Evolutionary conservation across 2,113 vertebrate species (phyloP).

Genomic region (Callorhinus ursinus): DNA sequence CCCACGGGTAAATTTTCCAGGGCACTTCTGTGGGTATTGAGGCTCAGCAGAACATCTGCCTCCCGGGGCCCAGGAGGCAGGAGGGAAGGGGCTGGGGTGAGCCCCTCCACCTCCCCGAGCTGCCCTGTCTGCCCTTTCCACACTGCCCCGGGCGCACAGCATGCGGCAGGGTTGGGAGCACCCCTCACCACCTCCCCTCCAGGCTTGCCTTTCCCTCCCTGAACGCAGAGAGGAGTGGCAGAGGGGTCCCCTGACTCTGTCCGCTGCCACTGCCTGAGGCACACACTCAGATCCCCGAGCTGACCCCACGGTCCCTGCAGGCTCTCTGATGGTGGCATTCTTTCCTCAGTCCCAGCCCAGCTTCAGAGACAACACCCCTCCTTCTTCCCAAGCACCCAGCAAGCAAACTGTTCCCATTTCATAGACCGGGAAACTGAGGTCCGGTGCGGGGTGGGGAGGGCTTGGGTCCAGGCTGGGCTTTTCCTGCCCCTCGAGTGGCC

Average conservation of each 20-base stretch:
- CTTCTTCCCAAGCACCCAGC: neutral
- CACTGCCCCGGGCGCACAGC: neutral
- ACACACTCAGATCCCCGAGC: neutral
- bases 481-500: neutral
- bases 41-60: neutral
- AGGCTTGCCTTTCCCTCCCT: neutral
- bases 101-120: neutral
- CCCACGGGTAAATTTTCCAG: neutral
- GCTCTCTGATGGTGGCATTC: neutral
- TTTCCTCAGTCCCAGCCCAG: no score
- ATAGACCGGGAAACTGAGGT: slow-evolving; percentile 49
- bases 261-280: neutral
- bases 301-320: neutral
- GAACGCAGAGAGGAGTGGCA: neutral
- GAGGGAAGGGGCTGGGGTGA: neutral
- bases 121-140: neutral
- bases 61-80: neutral
- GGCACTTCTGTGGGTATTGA: neutral
- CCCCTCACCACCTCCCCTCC: no score
- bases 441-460: neutral
- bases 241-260: neutral
- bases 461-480: neutral
- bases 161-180: no score
- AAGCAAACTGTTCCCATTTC: slow-evolving; percentile 22
- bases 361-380: neutral